Percentiles rank a stretch among this genome's conserved stretches.
phyloP scores from a whole-genome alignment of 2,888 invertebrate species.

The Microplitis manilae region DNA sequence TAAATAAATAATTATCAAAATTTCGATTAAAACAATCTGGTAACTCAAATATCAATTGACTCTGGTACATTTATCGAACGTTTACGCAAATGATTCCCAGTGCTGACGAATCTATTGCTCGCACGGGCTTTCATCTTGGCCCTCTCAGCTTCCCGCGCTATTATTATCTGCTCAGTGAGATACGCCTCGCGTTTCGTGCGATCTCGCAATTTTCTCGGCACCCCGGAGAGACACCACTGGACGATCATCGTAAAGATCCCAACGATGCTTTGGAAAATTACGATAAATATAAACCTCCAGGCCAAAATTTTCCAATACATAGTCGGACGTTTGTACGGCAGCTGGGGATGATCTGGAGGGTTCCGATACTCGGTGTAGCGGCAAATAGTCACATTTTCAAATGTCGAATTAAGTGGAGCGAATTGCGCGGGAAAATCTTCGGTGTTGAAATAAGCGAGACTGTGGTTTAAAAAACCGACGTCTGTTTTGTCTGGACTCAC shows the following conservation, averaged over 20 bases:
- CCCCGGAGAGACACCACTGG: slow-evolving; percentile 85
- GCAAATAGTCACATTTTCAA: slow-evolving; percentile 61
- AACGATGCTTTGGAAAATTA: slow-evolving; percentile 82
- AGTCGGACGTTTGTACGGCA: slow-evolving; percentile 79
- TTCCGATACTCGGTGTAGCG: slow-evolving; percentile 91
- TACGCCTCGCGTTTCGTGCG: slow-evolving; percentile 82
- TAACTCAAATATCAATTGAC: not conserved
- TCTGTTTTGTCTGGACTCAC: slow-evolving; percentile 74
- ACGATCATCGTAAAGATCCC: slow-evolving; percentile 80
- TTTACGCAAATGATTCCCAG: slow-evolving; percentile 50
- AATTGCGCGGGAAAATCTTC: slow-evolving; percentile 74
- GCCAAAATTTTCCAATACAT: slow-evolving; percentile 94
- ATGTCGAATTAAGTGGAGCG: slow-evolving; percentile 62
- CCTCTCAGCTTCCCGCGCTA: slow-evolving; percentile 78
- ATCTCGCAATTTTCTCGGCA: slow-evolving; percentile 80
- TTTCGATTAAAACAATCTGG: no score
- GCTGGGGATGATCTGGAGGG: slow-evolving; percentile 75
- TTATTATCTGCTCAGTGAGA: slow-evolving; percentile 81
- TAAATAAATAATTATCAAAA: no score
- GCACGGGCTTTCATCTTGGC: slow-evolving; percentile 62
- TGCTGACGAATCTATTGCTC: slow-evolving; percentile 45
- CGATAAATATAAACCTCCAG: slow-evolving; percentile 90
- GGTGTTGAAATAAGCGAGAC: slow-evolving; percentile 79
- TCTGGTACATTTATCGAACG: slow-evolving; percentile 32
- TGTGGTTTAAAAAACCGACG: slow-evolving; percentile 78